Evolutionary conservation across 2,888 invertebrate species (phyloP).

Genomic region (Oconnorella tubifera): DNA sequence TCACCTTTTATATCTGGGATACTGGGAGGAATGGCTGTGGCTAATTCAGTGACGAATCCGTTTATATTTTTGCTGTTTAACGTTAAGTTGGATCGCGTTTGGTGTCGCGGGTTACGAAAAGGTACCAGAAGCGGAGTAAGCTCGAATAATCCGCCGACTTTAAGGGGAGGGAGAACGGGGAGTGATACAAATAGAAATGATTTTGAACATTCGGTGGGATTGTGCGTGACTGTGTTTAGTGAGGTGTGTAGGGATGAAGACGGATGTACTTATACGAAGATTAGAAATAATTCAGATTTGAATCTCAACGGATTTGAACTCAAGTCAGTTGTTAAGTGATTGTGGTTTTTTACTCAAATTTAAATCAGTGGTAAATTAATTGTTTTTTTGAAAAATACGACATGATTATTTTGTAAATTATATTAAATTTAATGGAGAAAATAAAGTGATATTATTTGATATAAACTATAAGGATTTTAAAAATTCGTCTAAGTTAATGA

Average conservation of each 20-base stretch:
- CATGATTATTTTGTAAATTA: too few species aligned
- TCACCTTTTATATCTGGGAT: conserved; percentile 40
- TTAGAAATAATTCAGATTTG: not conserved
- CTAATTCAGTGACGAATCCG: conserved; percentile 52
- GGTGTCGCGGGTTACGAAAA: not conserved
- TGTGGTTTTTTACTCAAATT: too few species aligned
- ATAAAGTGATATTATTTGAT: too few species aligned
- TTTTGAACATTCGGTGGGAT: not conserved
- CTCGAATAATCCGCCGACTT: too few species aligned
- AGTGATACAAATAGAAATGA: not conserved
- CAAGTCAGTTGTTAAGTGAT: too few species aligned
- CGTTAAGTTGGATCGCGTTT: conserved; percentile 10
- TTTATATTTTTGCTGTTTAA: conserved; percentile 53
- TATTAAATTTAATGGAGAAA: too few species aligned
- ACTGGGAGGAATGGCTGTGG: conserved; percentile 49
- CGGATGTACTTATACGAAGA: not conserved
- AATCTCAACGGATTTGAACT: not conserved
- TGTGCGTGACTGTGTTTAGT: not conserved
- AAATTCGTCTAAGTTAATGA: too few species aligned
- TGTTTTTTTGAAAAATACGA: too few species aligned
- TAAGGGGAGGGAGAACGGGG: not conserved
- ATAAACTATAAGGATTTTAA: too few species aligned
- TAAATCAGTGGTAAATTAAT: too few species aligned
- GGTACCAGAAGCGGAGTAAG: not conserved
- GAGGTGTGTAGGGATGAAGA: not conserved